Base-by-base conservation (phyloP, 2,113 vertebrate genomes). In the Bambusicola thoracicus region DNA sequence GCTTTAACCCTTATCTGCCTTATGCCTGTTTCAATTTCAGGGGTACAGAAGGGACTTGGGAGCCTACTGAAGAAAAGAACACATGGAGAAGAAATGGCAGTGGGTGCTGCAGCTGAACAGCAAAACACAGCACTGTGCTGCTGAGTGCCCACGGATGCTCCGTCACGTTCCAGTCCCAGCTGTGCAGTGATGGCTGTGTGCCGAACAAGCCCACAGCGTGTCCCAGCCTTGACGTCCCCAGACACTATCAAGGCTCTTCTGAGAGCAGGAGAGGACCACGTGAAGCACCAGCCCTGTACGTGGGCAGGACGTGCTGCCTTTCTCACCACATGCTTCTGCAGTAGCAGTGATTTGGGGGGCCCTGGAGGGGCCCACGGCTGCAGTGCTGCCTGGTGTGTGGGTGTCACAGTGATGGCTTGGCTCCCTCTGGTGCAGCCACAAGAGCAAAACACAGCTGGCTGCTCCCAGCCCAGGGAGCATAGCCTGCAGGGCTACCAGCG, bases 101-200 rank as follows among this genome's bases (percentile, higher is more conserved):
- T 11, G 29, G n/a, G 29, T 5, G 2, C 10, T 11, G 44, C 2
- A 22, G 18, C 41, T 38, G 10, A 43, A 30, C 12, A 61, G 2
- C 4, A 34, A 24, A 41, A 12, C 0, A 1, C 16, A 30, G 19
- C 38, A 2, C 13, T 22, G 3, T 0, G 1, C 49, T 49, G 4
- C 17, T 0, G 11, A 27, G 38, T 5, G 8, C 16, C 51, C 51
- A 16, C 4, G 51, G 36, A 24, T 6, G 2, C 1, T 8, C 43
- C 6, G 53, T 15, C 22, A 19, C 40, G n/a, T 34, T 44, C 41
- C 24, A 15, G n/a, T 20, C 11, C 40, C 32, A 17, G 70, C 30
- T 43, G n/a, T 12, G 30, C 12, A 43, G 15, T 9, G 40, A 43
- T 24, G n/a, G 32, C 18, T 14, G 14, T 13, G 34, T n/a, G 30